These are phyloP conservation scores for Halcyon leucocephala DNA, from an alignment of 2,797 vertebrate genomes.

Conservation along the genomic window DNA sequence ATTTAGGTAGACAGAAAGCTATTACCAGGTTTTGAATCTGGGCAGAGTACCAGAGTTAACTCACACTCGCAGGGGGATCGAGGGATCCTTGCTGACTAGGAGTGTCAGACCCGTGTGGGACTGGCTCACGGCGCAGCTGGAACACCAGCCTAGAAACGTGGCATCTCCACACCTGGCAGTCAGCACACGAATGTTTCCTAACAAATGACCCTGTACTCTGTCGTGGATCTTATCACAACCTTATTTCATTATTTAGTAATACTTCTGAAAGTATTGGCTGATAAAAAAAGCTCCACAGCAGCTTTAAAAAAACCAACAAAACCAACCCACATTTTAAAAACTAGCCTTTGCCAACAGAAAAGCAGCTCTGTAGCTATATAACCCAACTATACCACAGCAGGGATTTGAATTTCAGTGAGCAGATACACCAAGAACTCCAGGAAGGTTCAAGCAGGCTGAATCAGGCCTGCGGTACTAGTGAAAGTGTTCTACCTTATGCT, in stretches of 20 bases:
- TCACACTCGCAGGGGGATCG: neutral
- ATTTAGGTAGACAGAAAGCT: conserved; percentile 45
- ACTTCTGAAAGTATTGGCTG: conserved; percentile 32
- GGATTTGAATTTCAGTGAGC: neutral
- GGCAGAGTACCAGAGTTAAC: neutral
- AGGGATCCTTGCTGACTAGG: neutral
- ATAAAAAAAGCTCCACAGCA: neutral
- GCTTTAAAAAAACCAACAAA: neutral
- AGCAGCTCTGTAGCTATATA: neutral
- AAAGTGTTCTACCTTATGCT: neutral
- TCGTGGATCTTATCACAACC: neutral
- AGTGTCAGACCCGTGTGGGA: neutral
- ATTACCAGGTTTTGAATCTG: neutral
- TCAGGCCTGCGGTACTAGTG: neutral
- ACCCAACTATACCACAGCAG: neutral
- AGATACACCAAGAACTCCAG: neutral
- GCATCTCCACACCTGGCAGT: neutral
- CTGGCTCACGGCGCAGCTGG: neutral
- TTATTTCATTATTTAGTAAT: neutral
- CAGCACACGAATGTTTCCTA: neutral
- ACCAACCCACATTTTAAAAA: neutral
- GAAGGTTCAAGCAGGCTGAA: neutral
- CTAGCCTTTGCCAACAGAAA: neutral
- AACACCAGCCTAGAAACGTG: neutral
- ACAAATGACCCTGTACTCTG: neutral